A percentile compares a stretch with the other conserved stretches of the same genome.
Conservation (phyloP, 2,797 vertebrate species). For the Saxicola maurus region DNA sequence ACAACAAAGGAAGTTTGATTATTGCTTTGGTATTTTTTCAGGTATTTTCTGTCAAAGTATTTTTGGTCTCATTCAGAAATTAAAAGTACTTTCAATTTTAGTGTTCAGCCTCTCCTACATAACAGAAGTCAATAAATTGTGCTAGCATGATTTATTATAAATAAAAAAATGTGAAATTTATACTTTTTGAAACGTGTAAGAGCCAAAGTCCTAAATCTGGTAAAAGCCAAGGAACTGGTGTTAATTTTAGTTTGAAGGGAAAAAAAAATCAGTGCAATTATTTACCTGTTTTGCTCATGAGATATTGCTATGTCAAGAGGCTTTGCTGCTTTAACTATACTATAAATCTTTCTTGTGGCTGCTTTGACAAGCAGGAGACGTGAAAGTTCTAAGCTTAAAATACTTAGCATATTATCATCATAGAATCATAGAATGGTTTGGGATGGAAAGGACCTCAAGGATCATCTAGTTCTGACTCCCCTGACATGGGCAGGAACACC, state of each 20-base stretch:
- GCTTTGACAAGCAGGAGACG: not conserved
- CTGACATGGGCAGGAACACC: accelerated
- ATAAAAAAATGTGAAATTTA: not conserved
- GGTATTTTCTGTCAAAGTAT: not conserved
- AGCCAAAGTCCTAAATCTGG: not conserved
- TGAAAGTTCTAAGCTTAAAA: not conserved
- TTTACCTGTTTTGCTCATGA: not conserved
- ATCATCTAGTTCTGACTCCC: not conserved
- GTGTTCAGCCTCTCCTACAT: not conserved
- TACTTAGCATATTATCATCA: not conserved
- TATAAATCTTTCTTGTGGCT: not conserved
- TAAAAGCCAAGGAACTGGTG: not conserved
- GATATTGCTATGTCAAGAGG: not conserved
- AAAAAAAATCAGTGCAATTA: not conserved
- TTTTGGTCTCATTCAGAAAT: not conserved
- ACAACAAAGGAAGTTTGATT: not conserved
- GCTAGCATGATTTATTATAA: not conserved
- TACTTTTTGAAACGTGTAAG: not conserved
- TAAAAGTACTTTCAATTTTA: not conserved
- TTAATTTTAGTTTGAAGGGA: not conserved
- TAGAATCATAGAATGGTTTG: not conserved
- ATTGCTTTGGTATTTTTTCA: not conserved
- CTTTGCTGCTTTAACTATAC: not conserved
- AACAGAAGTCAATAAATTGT: not conserved
- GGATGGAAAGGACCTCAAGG: not conserved